Base-by-base conservation (phyloP, 37 sponge, comb jelly and placozoan genomes). In the Eunapius fragilis region DNA sequence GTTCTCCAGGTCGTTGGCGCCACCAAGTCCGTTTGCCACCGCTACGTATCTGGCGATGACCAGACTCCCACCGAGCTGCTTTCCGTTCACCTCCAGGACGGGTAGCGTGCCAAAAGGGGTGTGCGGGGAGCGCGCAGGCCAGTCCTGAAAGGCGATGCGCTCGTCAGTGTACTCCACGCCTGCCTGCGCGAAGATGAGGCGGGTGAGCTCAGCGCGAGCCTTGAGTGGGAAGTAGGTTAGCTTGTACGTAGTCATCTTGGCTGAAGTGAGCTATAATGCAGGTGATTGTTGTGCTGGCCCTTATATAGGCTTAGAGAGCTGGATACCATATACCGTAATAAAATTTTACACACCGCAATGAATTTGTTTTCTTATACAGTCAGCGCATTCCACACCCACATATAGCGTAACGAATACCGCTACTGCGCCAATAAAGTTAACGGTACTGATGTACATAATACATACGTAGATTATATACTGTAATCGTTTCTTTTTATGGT, bases 191-290 rank as follows among this genome's bases (percentile, higher is more conserved):
- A 91, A 91, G 23, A 91, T 69, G 41, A 82, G 70, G 27, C 91
- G 80, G 23, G 36, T 34, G n/a, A 49, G 31, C 78, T 91, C 91
- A 27, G 78, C 91, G n/a, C 71, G 70, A 71, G 79, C 91, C 25
- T 74, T 34, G 7, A 34, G 36, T 31, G 47, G 48, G 75, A 86
- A 91, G 71, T 91, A 91, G 79, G 45, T 37, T 9, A 90, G 73
- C 86, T 90, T 85, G 78, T 85, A 90, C 71, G 77, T 69, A 85
- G 90, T 71, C 90, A 90, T 78, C 14, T 77, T 78, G n/a, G n/a
- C n/a, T n/a, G n/a, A n/a, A n/a, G n/a, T n/a, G n/a, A n/a, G n/a
- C n/a, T n/a, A n/a, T n/a, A n/a, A n/a, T n/a, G n/a, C n/a, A n/a
- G n/a, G n/a, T n/a, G n/a, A n/a, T n/a, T n/a, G n/a, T n/a, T n/a